Evolutionary conservation across 2,797 vertebrate species (phyloP), one percentile per base, ranked within the genome.

Genomic region (Alcedo quadribrachys): DNA sequence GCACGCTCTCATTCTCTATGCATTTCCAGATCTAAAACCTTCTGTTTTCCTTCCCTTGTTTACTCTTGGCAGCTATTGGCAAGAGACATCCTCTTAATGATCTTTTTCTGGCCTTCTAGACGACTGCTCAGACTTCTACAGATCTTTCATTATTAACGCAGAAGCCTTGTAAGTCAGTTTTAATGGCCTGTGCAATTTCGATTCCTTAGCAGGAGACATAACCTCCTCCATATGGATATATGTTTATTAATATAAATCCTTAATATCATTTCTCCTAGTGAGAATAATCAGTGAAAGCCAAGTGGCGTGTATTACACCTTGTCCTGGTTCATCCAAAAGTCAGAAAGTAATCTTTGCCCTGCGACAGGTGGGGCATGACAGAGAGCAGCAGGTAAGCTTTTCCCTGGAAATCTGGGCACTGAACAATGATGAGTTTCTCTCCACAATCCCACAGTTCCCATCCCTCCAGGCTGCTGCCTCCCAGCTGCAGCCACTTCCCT

Each of bases 211-310:
- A 76, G 92, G 69, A 93, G 93, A 80, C 75, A 61, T 78, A 90
- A 81, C 94, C 94, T 93, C 86, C 92, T 81, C 78, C 90, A 86
- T 83, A 91, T 94, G 58, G 87, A 84, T 88, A 67, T 55, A 74
- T 96, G 95, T 94, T 96, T 95, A 93, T 95, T 95, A 94, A 96
- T 94, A 94, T 78, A 94, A 95, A 95, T 91, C 95, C 83, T 79
- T 70, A 58, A 85, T 93, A 93, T 94, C 32, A 33, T 85, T 92
- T 87, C 76, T 88, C 83, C 86, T 70, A 9, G 85, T 8, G 61
- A 82, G 74, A 74, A 60, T 50, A 48, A 96, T 92, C 81, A 87
- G 79, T 25, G 51, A 87, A 89, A 89, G 84, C 54, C 76, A 92
- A 70, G 75, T 1, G 3, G 40, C 5, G 0, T 3, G 78, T 42